A percentile compares a stretch with the other conserved stretches of the same genome.
phyloP scores from a whole-genome alignment of 2,797 vertebrate genomes.

The Squalus acanthias region DNA sequence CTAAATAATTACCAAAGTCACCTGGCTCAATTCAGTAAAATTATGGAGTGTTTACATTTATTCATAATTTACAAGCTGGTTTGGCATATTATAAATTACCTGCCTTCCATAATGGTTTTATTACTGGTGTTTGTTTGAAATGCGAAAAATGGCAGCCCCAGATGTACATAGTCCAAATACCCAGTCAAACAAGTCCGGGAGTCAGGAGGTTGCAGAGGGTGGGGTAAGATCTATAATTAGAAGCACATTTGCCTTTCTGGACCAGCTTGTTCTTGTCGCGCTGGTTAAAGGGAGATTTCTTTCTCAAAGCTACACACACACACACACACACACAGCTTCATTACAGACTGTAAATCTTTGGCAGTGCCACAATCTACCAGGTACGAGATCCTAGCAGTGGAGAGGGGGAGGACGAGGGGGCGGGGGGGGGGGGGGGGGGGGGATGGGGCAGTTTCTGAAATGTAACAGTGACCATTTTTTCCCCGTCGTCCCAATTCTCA shows the following conservation, averaged over 20 bases:
- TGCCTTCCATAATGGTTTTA: not conserved
- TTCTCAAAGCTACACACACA: not conserved
- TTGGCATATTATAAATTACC: not conserved
- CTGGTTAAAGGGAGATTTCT: not conserved
- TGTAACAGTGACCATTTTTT: not conserved
- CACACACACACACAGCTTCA: not conserved
- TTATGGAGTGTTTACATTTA: not conserved
- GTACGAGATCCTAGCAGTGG: not conserved
- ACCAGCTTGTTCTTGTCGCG: too few relatives aligned
- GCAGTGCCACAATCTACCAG: not conserved
- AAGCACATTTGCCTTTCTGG: not conserved
- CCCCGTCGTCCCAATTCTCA: not conserved
- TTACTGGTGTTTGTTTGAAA: not conserved
- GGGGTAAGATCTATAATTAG: not conserved
- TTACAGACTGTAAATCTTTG: not conserved
- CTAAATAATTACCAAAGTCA: conserved; percentile 29
- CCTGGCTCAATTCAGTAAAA: conserved; percentile 10
- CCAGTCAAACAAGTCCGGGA: not conserved
- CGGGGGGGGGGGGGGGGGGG: too few relatives aligned
- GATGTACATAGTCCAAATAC: not conserved
- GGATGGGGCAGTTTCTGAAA: not conserved
- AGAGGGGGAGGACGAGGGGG: too few relatives aligned
- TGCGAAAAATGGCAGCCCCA: not conserved
- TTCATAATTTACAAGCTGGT: not conserved
- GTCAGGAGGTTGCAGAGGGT: not conserved